phyloP scores from a whole-genome alignment of 2,888 invertebrate genomes.

The Miltochrista miniata region DNA sequence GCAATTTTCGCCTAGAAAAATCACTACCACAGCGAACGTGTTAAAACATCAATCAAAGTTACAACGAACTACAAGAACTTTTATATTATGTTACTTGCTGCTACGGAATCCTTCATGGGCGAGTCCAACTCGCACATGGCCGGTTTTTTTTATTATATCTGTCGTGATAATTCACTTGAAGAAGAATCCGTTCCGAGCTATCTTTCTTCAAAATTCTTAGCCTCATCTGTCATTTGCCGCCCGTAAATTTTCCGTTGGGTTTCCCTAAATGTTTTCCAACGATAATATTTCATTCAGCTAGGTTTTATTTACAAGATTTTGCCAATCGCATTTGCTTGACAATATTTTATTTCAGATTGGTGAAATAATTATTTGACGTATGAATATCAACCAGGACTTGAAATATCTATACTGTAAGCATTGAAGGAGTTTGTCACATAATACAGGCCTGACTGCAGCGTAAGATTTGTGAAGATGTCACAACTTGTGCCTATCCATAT shows the following conservation, averaged over 20 bases:
- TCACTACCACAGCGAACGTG: too few relatives aligned
- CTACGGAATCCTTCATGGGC: too few relatives aligned
- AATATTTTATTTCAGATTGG: neutral
- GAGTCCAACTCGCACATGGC: too few relatives aligned
- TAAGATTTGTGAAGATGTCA: too few relatives aligned
- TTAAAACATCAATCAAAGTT: too few relatives aligned
- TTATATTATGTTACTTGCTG: too few relatives aligned
- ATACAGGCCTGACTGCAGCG: too few relatives aligned
- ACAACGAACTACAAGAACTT: too few relatives aligned
- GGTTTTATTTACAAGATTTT: slow-evolving; percentile 2
- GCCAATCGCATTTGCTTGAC: neutral
- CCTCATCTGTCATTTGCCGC: neutral
- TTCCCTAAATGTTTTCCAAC: neutral
- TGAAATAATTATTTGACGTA: neutral
- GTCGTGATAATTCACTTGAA: neutral
- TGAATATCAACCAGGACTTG: neutral
- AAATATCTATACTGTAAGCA: neutral
- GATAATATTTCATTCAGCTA: neutral
- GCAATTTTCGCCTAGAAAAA: too few relatives aligned
- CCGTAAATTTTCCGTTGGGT: slow-evolving; percentile 2
- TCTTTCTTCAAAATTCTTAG: neutral
- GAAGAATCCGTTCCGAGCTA: neutral
- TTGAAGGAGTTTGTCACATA: too few relatives aligned
- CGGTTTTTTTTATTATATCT: too few relatives aligned
- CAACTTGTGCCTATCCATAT: too few relatives aligned